Evolutionary conservation across 1,140 invertebrate species (phyloP).

Genomic region (Hydropsyche tenuis): DNA sequence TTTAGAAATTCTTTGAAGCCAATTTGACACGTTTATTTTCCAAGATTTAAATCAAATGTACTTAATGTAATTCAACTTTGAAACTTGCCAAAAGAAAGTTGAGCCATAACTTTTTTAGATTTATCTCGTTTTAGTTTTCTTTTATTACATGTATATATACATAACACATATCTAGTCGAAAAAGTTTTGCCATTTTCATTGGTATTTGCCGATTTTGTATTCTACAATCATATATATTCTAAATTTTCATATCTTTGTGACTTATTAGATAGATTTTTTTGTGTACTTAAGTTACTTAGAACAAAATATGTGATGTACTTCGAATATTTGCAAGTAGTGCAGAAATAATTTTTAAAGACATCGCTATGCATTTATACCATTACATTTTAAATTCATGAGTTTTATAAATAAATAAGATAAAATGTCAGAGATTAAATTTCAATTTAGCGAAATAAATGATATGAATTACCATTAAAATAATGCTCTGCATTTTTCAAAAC

Average conservation of each 20-base stretch:
- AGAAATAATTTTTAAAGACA: no score
- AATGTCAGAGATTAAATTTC: slow-evolving; percentile 2
- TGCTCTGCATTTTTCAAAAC: slow-evolving; percentile 48
- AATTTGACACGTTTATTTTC: background rate
- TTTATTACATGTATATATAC: slow-evolving; percentile 20
- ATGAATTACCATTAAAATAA: slow-evolving; percentile 36
- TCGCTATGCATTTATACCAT: no score
- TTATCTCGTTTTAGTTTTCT: background rate
- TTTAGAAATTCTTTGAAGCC: background rate
- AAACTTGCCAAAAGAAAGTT: slow-evolving; percentile 18
- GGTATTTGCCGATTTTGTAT: background rate
- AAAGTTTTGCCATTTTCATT: slow-evolving; percentile 46
- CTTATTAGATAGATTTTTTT: slow-evolving; percentile 21
- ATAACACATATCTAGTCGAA: slow-evolving; percentile 46
- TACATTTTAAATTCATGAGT: background rate
- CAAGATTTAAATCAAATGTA: background rate
- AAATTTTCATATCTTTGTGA: background rate
- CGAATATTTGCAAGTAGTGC: no score
- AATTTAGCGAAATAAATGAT: slow-evolving; percentile 17
- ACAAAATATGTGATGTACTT: no score
- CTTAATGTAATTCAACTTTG: background rate
- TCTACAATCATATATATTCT: slow-evolving; percentile 22
- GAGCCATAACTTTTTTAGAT: slow-evolving; percentile 2
- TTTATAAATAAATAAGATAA: background rate
- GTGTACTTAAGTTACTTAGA: no score